A percentile compares a stretch with the other conserved stretches of the same genome.
Evolutionary conservation across 2,888 invertebrate genomes (phyloP).

Genomic region (Agriopis aurantiaria): DNA sequence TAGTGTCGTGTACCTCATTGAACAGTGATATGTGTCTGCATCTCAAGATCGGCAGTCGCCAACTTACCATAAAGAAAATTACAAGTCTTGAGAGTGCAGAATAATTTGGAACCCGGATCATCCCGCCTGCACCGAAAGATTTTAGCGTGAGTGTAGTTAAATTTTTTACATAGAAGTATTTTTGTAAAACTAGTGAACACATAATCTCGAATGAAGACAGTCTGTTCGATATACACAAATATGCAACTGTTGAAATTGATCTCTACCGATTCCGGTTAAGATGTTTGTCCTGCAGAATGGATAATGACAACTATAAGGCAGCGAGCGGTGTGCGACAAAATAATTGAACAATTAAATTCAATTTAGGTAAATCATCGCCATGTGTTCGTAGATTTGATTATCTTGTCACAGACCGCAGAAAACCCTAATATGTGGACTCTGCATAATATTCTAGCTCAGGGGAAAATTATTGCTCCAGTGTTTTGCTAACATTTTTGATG

Average conservation of each 20-base stretch:
- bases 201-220: slow-evolving; percentile 34
- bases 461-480: slow-evolving; percentile 15
- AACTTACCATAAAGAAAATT: background rate
- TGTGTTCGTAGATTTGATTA: slow-evolving; percentile 23
- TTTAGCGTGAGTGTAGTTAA: slow-evolving; percentile 23
- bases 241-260: slow-evolving; percentile 34
- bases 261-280: slow-evolving; percentile 25
- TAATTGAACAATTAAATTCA: slow-evolving; percentile 7
- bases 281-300: slow-evolving; percentile 7
- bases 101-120: background rate
- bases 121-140: slow-evolving; percentile 1
- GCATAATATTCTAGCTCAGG: slow-evolving; percentile 17
- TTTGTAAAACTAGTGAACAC: slow-evolving; percentile 30
- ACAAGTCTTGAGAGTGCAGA: background rate
- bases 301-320: slow-evolving; percentile 4
- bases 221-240: slow-evolving; percentile 21
- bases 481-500: slow-evolving; percentile 14
- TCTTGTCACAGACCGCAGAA: slow-evolving; percentile 4
- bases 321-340: slow-evolving; percentile 18
- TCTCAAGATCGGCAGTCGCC: background rate
- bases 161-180: slow-evolving; percentile 31
- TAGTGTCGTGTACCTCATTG: background rate
- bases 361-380: slow-evolving; percentile 26
- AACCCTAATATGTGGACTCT: slow-evolving; percentile 2
- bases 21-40: background rate